A percentile compares a stretch with the other conserved stretches of the same genome.
These are phyloP conservation scores for Myotis brandtii DNA, from an alignment of 2,113 vertebrate genomes.

Conservation along the genomic window DNA sequence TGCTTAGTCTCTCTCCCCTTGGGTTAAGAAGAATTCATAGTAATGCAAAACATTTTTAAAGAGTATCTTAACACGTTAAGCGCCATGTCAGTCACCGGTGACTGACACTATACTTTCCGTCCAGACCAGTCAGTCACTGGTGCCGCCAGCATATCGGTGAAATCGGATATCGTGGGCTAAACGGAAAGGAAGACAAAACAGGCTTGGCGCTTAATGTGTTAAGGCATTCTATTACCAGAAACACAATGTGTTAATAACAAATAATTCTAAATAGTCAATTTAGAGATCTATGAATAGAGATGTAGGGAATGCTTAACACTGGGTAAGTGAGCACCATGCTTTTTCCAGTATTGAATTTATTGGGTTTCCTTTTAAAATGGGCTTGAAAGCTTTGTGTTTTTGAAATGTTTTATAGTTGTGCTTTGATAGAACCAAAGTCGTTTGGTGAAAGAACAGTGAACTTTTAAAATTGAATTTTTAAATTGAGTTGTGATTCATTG, in stretches of 20 bases:
- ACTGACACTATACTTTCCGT: no score
- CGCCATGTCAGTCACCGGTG: no score
- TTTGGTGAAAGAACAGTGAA: conserved; percentile 37
- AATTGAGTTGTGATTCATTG: conserved; percentile 44
- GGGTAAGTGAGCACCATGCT: background rate
- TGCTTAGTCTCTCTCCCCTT: background rate
- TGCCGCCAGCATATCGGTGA: no score
- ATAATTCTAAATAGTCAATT: background rate
- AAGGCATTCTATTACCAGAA: background rate
- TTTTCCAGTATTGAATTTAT: background rate
- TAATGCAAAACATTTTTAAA: background rate
- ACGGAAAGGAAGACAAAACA: no score
- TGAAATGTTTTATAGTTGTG: conserved; percentile 26
- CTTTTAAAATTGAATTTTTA: conserved; percentile 51
- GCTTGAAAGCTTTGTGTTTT: conserved; percentile 31
- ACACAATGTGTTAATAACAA: background rate
- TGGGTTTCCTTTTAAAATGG: background rate
- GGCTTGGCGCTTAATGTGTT: no score
- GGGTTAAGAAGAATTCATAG: background rate
- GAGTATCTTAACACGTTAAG: background rate
- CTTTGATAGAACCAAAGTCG: background rate
- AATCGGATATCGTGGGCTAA: no score
- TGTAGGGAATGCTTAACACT: background rate
- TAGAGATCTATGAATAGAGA: background rate
- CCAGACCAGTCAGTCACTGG: no score